A percentile compares a stretch with the other conserved stretches of the same genome.
phyloP scores from a whole-genome alignment of 2,113 vertebrate genomes.

The Anser brachyrhynchus region DNA sequence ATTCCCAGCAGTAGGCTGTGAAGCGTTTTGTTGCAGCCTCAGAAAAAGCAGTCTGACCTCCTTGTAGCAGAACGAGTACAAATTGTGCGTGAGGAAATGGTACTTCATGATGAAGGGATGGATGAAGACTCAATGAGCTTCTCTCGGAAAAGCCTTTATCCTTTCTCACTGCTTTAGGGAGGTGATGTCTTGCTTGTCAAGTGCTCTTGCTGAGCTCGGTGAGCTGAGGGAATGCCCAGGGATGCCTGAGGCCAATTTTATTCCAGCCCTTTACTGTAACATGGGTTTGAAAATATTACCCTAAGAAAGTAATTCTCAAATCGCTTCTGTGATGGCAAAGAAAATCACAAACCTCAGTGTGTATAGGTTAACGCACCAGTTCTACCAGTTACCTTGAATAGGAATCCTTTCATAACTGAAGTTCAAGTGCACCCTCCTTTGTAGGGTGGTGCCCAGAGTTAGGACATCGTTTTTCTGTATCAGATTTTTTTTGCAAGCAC shows the following conservation, averaged over 20 bases:
- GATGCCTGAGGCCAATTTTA: background rate
- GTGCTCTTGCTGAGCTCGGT: conserved; percentile 1
- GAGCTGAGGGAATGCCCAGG: background rate
- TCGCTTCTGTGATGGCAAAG: background rate
- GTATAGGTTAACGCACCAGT: background rate
- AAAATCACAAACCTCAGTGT: background rate
- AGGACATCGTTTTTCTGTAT: background rate
- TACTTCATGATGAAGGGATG: background rate
- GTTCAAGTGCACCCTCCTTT: background rate
- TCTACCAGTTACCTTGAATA: background rate
- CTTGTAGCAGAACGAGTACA: background rate
- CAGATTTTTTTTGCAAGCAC: background rate
- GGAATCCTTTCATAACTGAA: background rate
- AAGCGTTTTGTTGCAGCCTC: background rate
- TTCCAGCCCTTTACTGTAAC: background rate
- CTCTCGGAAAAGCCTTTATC: background rate
- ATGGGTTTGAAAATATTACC: background rate
- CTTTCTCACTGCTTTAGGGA: background rate
- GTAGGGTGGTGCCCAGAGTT: background rate
- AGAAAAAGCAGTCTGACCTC: background rate
- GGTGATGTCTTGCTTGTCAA: background rate
- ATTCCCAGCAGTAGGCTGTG: background rate
- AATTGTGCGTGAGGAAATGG: background rate
- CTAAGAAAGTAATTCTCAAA: background rate
- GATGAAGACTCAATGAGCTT: background rate